Conservation (phyloP, 2,888 invertebrate species). For the Lasioglossum morio region DNA sequence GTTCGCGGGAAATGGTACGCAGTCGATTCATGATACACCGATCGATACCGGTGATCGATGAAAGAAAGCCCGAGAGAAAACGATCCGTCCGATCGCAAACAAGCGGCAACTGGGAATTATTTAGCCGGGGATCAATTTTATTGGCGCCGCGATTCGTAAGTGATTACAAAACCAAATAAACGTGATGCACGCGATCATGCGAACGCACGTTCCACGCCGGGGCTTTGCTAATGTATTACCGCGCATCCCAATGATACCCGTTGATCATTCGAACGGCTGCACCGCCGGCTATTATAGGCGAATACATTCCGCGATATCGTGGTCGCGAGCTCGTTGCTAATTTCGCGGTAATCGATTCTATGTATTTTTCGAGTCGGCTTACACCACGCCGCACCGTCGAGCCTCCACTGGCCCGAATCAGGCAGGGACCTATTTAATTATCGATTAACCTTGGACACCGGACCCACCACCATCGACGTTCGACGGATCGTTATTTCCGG, state of each 20-base stretch:
- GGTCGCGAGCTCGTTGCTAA: conserved; percentile 17
- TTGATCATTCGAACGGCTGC: conserved; percentile 31
- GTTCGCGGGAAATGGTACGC: neutral
- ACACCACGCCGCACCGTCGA: neutral
- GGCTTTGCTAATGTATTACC: conserved; percentile 42
- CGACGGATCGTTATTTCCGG: conserved; percentile 77
- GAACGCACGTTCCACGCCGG: conserved; percentile 33
- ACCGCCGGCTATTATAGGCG: conserved; percentile 18
- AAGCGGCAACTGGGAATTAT: neutral
- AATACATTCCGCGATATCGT: conserved; percentile 30
- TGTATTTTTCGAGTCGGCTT: conserved; percentile 36
- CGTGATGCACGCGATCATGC: conserved; percentile 32
- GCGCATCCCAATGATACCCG: conserved; percentile 39
- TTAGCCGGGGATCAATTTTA: conserved; percentile 36
- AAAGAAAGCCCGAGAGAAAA: neutral
- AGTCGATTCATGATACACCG: neutral
- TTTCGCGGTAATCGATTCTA: conserved; percentile 15
- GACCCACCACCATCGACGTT: conserved; percentile 66
- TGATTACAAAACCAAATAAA: conserved; percentile 53
- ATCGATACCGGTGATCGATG: neutral
- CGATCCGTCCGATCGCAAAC: neutral
- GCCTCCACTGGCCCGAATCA: neutral
- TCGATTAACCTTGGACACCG: conserved; percentile 76
- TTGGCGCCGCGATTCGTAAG: conserved; percentile 32
- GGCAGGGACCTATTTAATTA: conserved; percentile 77